A percentile compares a stretch with the other conserved stretches of the same genome.
These are phyloP conservation scores for Podarcis raffonei DNA, from an alignment of 2,113 vertebrate genomes.

Conservation along the genomic window DNA sequence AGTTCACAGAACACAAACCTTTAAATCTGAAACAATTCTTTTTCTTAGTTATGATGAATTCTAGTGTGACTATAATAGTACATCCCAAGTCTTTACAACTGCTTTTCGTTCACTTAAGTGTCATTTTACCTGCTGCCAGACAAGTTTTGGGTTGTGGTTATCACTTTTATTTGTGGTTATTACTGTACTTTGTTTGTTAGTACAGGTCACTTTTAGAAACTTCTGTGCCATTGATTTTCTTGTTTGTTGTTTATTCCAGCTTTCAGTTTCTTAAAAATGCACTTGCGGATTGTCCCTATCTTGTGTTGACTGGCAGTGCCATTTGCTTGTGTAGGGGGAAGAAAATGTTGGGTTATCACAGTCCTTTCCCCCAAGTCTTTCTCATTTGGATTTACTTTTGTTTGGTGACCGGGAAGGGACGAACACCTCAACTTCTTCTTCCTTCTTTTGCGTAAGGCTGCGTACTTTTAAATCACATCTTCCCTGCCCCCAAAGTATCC, in stretches of 20 bases:
- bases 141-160: slow-evolving; percentile 44
- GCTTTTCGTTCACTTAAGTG: slow-evolving; percentile 6
- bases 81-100: slow-evolving; percentile 15
- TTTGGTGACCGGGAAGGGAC: background rate
- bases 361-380: background rate
- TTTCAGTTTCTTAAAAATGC: slow-evolving; percentile 49
- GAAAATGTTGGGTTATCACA: background rate
- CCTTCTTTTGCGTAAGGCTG: background rate
- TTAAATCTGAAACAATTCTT: slow-evolving; percentile 36
- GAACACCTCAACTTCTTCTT: background rate
- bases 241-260: slow-evolving; percentile 38
- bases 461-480: too few relatives aligned
- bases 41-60: background rate
- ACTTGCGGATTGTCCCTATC: background rate
- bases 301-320: background rate
- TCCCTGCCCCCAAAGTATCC: too few relatives aligned
- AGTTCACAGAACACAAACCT: background rate
- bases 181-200: slow-evolving; percentile 2
- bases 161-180: slow-evolving; percentile 47
- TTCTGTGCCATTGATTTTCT: slow-evolving; percentile 51
- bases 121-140: slow-evolving; percentile 22
- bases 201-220: slow-evolving; percentile 53
- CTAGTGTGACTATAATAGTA: slow-evolving; percentile 35
- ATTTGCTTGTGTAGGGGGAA: background rate
- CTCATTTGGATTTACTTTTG: background rate